Percentiles rank a stretch among this genome's conserved stretches.
Evolutionary conservation across 2,113 vertebrate species (phyloP).

Genomic region (Myodes glareolus): DNA sequence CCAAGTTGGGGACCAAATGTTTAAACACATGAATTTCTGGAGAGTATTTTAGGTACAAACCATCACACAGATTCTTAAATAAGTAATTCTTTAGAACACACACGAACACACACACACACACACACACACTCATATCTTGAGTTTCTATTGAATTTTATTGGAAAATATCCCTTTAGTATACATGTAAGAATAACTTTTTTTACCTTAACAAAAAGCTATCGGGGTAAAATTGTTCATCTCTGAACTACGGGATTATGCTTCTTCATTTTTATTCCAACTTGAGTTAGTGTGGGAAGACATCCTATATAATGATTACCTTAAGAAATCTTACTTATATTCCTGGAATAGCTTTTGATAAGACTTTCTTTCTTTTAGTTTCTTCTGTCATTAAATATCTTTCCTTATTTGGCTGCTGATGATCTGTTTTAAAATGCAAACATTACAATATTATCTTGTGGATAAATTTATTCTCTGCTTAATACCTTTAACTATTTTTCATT

Average conservation of each 20-base stretch:
- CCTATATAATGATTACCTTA: background rate
- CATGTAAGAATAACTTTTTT: background rate
- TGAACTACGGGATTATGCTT: background rate
- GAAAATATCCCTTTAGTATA: background rate
- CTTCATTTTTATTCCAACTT: conserved; percentile 3
- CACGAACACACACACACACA: background rate
- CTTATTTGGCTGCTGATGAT: background rate
- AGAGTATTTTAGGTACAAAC: background rate
- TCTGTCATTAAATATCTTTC: conserved; percentile 14
- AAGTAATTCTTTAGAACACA: background rate
- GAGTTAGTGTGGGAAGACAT: background rate
- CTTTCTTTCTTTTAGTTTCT: background rate
- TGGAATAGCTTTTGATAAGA: background rate
- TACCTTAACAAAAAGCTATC: background rate
- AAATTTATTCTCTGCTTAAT: conserved; percentile 10
- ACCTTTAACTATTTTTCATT: background rate
- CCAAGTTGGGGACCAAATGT: background rate
- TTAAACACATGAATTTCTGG: background rate
- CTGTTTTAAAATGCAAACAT: conserved; percentile 37
- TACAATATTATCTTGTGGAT: background rate
- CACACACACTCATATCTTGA: background rate
- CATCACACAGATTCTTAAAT: background rate
- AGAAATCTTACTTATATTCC: background rate
- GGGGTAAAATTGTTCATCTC: background rate
- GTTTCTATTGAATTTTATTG: background rate